Conservation (phyloP, 2,797 vertebrate species). For the Falco naumanni region DNA sequence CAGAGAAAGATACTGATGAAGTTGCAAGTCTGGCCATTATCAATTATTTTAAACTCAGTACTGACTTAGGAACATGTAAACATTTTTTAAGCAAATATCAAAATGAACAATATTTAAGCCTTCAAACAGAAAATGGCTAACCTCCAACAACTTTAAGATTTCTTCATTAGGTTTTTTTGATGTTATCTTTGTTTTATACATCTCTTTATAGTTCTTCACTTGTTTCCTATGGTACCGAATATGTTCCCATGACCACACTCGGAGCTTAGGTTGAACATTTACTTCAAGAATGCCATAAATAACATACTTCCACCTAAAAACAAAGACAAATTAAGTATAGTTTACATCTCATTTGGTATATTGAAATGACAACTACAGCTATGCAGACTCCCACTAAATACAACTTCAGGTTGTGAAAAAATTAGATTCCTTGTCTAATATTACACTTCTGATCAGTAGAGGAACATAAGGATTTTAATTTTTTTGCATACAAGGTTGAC, state of each 20-base stretch:
- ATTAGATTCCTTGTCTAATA: not conserved
- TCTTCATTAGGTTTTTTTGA: constrained; percentile 87
- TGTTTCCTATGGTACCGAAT: constrained; percentile 84
- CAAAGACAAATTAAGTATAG: not conserved
- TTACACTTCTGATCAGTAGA: not conserved
- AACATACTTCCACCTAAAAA: constrained; percentile 90
- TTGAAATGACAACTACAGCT: not conserved
- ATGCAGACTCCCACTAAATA: not conserved
- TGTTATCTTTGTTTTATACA: constrained; percentile 93
- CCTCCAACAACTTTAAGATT: constrained; percentile 84
- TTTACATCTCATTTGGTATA: not conserved
- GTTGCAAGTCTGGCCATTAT: not conserved
- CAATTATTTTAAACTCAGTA: not conserved
- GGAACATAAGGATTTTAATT: not conserved
- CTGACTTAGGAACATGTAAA: not conserved
- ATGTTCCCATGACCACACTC: constrained; percentile 96
- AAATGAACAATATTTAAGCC: not conserved
- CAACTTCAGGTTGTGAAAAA: not conserved
- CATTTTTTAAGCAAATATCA: not conserved
- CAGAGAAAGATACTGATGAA: not conserved
- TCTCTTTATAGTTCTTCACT: constrained; percentile 87
- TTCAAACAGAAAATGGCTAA: constrained; percentile 63
- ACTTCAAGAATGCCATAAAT: constrained; percentile 89
- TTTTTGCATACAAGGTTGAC: not conserved
- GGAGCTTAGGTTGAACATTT: constrained; percentile 87